A percentile compares a stretch with the other conserved stretches of the same genome.
Conservation (phyloP, 2,113 vertebrate genomes). For the Entosphenus tridentatus region DNA sequence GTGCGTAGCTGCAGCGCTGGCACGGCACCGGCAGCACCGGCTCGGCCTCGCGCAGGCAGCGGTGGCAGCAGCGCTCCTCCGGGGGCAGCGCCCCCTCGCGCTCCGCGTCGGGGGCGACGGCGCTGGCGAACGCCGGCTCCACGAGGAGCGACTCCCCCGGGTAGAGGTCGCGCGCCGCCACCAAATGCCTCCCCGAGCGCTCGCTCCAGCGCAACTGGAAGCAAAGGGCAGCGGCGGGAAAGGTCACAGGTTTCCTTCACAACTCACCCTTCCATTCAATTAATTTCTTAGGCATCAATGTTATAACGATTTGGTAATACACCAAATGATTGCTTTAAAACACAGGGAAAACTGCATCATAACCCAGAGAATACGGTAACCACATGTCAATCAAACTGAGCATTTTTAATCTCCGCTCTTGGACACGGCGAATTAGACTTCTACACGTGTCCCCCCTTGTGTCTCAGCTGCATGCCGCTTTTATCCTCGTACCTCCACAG, state of each 20-base stretch:
- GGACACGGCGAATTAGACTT: no score
- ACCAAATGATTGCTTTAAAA: no score
- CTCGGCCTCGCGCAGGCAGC: slow-evolving; percentile 29
- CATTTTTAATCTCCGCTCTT: no score
- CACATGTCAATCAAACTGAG: no score
- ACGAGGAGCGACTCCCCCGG: slow-evolving; percentile 43
- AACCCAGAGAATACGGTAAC: no score
- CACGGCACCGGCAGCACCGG: slow-evolving; percentile 32
- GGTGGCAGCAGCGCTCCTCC: slow-evolving; percentile 44
- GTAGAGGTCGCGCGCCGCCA: slow-evolving; percentile 29
- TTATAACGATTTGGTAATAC: no score
- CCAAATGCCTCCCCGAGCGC: slow-evolving; percentile 44
- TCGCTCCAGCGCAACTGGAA: slow-evolving; percentile 24
- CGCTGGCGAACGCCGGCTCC: slow-evolving; percentile 52
- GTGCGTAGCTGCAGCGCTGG: slow-evolving; percentile 37
- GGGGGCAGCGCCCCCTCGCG: slow-evolving; percentile 16
- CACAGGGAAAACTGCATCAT: no score
- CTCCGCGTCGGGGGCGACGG: slow-evolving; percentile 30
- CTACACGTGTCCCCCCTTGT: no score
- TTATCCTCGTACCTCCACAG: no score
- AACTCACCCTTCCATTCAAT: no score
- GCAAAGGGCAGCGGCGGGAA: slow-evolving; percentile 20
- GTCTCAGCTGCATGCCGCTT: no score
- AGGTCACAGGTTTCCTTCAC: not conserved
- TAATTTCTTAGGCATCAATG: no score